phyloP scores from a whole-genome alignment of 1,140 invertebrate genomes.

The Drosophila hydei region DNA sequence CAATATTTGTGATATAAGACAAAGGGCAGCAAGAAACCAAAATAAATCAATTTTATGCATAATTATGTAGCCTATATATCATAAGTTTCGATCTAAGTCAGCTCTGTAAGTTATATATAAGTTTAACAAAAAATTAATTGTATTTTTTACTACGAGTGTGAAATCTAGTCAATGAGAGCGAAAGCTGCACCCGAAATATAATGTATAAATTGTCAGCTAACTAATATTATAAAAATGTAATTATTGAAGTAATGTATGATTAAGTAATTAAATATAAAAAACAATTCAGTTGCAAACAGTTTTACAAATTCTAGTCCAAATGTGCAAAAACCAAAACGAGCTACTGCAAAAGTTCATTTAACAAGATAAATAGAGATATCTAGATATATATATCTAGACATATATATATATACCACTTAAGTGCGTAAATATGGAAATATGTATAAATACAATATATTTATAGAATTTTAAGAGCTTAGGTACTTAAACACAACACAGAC shows the following conservation, averaged over 20 bases:
- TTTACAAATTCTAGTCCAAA: slow-evolving; percentile 41
- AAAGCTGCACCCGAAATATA: slow-evolving; percentile 37
- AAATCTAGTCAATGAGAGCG: slow-evolving; percentile 74
- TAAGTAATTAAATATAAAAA: not conserved
- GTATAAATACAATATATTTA: slow-evolving; percentile 4
- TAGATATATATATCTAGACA: slow-evolving; percentile 3
- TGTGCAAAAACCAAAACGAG: slow-evolving; percentile 6
- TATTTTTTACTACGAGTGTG: slow-evolving; percentile 64
- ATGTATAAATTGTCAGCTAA: slow-evolving; percentile 31
- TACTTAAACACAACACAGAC: slow-evolving; percentile 18
- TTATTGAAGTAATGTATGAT: not conserved
- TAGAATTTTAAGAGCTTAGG: slow-evolving; percentile 5
- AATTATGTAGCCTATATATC: slow-evolving; percentile 9
- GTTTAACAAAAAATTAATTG: not conserved
- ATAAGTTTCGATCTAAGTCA: slow-evolving; percentile 18
- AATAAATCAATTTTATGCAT: slow-evolving; percentile 26
- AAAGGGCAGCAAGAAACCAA: slow-evolving; percentile 7
- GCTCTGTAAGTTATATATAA: slow-evolving; percentile 19
- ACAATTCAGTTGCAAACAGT: slow-evolving; percentile 13
- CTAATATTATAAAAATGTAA: slow-evolving; percentile 18
- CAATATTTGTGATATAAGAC: slow-evolving; percentile 83
- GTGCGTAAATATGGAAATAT: slow-evolving; percentile 5
- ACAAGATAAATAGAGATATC: slow-evolving; percentile 8
- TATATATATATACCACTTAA: slow-evolving; percentile 22
- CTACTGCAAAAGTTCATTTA: slow-evolving; percentile 2